Conservation (phyloP, 1,140 invertebrate genomes). For the Kradibia gibbosae region DNA sequence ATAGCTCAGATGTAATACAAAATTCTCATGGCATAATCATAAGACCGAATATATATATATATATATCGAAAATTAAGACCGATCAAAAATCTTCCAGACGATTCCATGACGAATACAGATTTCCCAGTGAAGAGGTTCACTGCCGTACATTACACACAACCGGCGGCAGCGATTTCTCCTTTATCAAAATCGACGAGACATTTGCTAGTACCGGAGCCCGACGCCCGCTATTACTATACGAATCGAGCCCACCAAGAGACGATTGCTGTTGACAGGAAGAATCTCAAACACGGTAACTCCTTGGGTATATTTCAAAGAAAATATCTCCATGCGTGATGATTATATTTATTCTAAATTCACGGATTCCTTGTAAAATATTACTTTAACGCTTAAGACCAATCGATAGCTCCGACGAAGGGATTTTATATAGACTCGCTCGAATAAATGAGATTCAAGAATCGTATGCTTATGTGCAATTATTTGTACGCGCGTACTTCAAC, state of each 20-base stretch:
- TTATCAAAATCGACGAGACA: constrained; percentile 86
- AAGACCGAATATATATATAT: no score
- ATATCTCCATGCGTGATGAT: not conserved
- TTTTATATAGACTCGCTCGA: no score
- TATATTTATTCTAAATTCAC: not conserved
- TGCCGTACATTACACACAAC: constrained; percentile 85
- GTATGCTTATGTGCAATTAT: no score
- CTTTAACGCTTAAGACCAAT: no score
- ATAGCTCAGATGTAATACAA: no score
- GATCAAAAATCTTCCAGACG: constrained; percentile 62
- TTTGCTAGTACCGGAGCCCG: constrained; percentile 81
- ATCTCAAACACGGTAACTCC: constrained; percentile 69
- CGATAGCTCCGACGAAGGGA: no score
- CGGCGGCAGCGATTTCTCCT: constrained; percentile 82
- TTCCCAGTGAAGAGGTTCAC: constrained; percentile 82
- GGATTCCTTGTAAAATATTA: no score
- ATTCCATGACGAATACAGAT: constrained; percentile 76
- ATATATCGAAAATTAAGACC: no score
- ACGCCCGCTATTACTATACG: constrained; percentile 81
- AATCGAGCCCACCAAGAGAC: constrained; percentile 75
- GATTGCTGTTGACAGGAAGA: constrained; percentile 75
- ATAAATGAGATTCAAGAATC: no score
- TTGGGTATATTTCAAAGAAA: not conserved
- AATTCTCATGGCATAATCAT: no score
- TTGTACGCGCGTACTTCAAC: no score